Evolutionary conservation across 2,797 vertebrate species (phyloP), one percentile per base, ranked within the genome.

Genomic region (Apodemus agrarius): DNA sequence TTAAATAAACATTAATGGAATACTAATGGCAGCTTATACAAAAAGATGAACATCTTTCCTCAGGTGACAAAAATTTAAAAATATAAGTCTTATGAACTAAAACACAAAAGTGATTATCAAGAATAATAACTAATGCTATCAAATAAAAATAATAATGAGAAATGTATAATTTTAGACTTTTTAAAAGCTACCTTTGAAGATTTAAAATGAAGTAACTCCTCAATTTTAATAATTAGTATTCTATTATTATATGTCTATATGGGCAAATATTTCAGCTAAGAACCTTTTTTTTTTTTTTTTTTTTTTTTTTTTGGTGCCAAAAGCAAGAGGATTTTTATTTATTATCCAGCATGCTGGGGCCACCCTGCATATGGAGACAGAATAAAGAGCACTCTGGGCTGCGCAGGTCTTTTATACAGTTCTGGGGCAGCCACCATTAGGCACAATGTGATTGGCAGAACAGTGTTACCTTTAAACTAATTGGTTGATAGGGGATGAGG

Each of bases 11-110:
- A 83, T 63, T 57, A 29, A 69, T 37, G 37, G 54, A 94, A 84
- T 26, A 24, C n/a, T 83, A 78, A 22, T 78, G 37, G 14, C 69
- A 83, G 49, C 6, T 61, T 78, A 69, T n/a, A 67, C 0, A 72
- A 83, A 84, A 95, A 91, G 17, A n/a, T 8, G 17, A 61, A 83
- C 7, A 67, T 52, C 40, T 88, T 91, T 91, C 69, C 16, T 91
- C 34, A 67, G 12, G 76, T 37, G 31, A 80, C 57, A 82, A 84
- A 85, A 90, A 24, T 26, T 75, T 93, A 34, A 49, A 11, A 61
- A 87, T 19, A 79, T 87, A 85, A 57, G 29, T 81, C 40, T 69
- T 90, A 76, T 52, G 26, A 92, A 40, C 37, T 16, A 89, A 65
- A 63, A 19, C 19, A 49, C 17, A 79, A n/a, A 59, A 24, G 81